These are phyloP conservation scores for Otis tarda DNA, from an alignment of 2,113 vertebrate species.

Conservation along the genomic window DNA sequence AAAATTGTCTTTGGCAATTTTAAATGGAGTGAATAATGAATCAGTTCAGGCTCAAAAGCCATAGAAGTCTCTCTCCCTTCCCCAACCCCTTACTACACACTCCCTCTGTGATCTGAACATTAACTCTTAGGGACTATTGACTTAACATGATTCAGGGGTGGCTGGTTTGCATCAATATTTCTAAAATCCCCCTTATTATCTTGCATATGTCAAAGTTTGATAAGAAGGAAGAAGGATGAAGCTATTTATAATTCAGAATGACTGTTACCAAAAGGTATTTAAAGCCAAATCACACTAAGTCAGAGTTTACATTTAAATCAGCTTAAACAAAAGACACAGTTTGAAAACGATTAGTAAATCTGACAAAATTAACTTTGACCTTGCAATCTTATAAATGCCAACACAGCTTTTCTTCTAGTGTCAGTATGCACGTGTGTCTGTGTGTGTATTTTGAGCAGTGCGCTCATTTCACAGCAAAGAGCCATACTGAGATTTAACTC, in stretches of 20 bases:
- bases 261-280: constrained; percentile 56
- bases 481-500: neutral
- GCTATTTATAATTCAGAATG: constrained; percentile 67
- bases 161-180: constrained; percentile 70
- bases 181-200: constrained; percentile 69
- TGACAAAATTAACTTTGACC: constrained; percentile 50
- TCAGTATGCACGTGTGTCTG: neutral
- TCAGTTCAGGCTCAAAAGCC: constrained; percentile 38
- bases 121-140: constrained; percentile 40
- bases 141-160: constrained; percentile 59
- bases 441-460: neutral
- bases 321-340: constrained; percentile 21
- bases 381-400: constrained; percentile 25
- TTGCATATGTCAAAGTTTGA: constrained; percentile 66
- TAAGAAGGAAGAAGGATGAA: constrained; percentile 70
- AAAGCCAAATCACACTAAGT: constrained; percentile 41
- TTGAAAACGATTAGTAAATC: constrained; percentile 61
- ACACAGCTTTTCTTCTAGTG: constrained; percentile 7
- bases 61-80: neutral
- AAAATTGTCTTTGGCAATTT: constrained; percentile 51
- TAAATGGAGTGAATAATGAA: constrained; percentile 51
- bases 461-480: neutral
- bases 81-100: neutral
- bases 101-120: constrained; percentile 20
- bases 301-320: constrained; percentile 62